These are phyloP conservation scores for Nomada lathburiana DNA, from an alignment of 2,888 invertebrate species.

Conservation along the genomic window DNA sequence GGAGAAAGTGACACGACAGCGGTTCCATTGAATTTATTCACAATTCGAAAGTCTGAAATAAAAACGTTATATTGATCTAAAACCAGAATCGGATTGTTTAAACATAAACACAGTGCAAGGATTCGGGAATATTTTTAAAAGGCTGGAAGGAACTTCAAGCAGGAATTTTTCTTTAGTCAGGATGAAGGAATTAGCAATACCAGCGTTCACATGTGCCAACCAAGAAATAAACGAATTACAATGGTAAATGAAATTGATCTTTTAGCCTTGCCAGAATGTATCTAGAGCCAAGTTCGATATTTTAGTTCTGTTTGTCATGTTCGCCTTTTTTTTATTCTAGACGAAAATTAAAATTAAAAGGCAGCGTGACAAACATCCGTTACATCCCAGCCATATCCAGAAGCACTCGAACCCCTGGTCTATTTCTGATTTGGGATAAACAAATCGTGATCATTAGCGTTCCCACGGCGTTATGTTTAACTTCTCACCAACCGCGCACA, in stretches of 20 bases:
- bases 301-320: too few relatives aligned
- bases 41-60: too few relatives aligned
- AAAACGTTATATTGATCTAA: too few relatives aligned
- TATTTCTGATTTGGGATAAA: constrained; percentile 36
- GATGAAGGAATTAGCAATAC: not conserved
- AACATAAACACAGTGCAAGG: too few relatives aligned
- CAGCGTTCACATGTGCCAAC: not conserved
- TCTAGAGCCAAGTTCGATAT: too few relatives aligned
- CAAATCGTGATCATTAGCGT: constrained; percentile 39
- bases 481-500: constrained; percentile 16
- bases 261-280: too few relatives aligned
- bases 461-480: constrained; percentile 12
- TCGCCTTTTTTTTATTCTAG: too few relatives aligned
- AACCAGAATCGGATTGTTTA: too few relatives aligned
- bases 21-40: too few relatives aligned
- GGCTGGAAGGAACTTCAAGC: constrained; percentile 24
- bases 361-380: constrained; percentile 5
- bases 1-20: too few relatives aligned
- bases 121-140: not conserved
- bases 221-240: too few relatives aligned
- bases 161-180: not conserved
- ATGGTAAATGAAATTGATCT: too few relatives aligned
- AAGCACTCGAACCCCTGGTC: not conserved
- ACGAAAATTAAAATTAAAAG: not conserved
- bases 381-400: not conserved